Percentiles rank a stretch among this genome's conserved stretches.
Conservation (phyloP, 2,888 invertebrate genomes). For the Standfussiana lucernea region DNA sequence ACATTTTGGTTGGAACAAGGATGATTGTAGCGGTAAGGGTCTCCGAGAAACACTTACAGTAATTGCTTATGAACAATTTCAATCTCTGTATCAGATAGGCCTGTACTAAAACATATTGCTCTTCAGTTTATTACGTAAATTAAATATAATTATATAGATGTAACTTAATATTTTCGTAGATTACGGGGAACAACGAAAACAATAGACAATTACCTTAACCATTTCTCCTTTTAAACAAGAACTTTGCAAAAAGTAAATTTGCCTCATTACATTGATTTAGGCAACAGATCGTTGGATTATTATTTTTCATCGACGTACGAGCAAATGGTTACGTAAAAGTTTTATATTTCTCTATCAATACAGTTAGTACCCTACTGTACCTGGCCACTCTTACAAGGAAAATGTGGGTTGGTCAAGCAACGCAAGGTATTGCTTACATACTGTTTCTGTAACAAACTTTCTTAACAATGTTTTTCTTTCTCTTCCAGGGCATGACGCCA, state of each 20-base stretch:
- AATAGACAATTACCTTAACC: not conserved
- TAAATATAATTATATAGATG: not conserved
- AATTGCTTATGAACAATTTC: constrained; percentile 40
- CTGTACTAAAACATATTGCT: constrained; percentile 3
- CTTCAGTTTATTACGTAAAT: not conserved
- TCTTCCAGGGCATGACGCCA: constrained; percentile 91
- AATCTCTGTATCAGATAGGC: constrained; percentile 12
- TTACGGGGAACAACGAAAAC: not conserved
- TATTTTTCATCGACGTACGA: not conserved
- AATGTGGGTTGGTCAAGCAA: not conserved
- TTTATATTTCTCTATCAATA: not conserved
- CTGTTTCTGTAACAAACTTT: not conserved
- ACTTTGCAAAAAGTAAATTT: not conserved
- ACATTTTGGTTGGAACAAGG: constrained; percentile 18
- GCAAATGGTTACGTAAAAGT: not conserved
- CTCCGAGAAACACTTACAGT: constrained; percentile 18
- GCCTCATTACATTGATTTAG: not conserved
- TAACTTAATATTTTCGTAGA: not conserved
- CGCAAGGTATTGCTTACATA: not conserved
- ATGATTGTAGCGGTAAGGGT: constrained; percentile 8
- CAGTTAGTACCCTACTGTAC: not conserved
- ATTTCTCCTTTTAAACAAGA: not conserved
- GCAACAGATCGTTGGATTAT: not conserved
- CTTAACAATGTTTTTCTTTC: not conserved
- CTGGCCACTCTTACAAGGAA: not conserved